Conservation (phyloP, 2,888 invertebrate species). For the Oconnorella tubifera region DNA sequence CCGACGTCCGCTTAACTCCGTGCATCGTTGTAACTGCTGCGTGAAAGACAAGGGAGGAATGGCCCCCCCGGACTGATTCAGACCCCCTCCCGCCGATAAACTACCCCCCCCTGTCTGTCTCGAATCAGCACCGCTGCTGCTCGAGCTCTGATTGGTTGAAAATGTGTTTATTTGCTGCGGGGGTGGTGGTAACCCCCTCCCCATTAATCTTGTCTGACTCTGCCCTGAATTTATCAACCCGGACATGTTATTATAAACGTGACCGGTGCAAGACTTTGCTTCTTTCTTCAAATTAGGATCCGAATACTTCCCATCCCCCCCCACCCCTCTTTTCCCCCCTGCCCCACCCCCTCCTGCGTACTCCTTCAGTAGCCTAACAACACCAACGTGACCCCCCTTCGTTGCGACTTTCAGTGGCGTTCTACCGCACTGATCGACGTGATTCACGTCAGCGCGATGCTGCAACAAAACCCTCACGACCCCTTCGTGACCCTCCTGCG, state of each 20-base stretch:
- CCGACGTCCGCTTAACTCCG: constrained; percentile 8
- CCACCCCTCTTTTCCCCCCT: not conserved
- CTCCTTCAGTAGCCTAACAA: constrained; percentile 62
- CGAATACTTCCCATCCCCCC: no score
- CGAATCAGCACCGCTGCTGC: constrained; percentile 27
- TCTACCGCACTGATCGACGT: constrained; percentile 57
- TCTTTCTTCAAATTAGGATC: no score
- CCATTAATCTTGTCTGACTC: not conserved
- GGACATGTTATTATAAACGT: not conserved
- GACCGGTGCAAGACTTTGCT: not conserved
- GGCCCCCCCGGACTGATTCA: not conserved
- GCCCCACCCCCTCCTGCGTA: constrained; percentile 61
- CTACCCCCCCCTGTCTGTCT: no score
- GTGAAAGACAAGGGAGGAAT: constrained; percentile 71
- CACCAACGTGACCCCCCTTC: constrained; percentile 76
- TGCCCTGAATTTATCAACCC: not conserved
- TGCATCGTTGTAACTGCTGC: constrained; percentile 76
- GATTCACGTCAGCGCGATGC: constrained; percentile 57
- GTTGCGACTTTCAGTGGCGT: constrained; percentile 71
- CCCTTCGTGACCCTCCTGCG: constrained; percentile 90
- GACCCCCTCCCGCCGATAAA: not conserved
- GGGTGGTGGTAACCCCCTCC: not conserved
- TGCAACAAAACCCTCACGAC: constrained; percentile 70
- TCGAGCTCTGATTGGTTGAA: constrained; percentile 59
- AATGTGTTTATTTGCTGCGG: constrained; percentile 48